Conservation (phyloP, 37 sponge, comb jelly and placozoan genomes). For the Ephydatia muelleri region DNA sequence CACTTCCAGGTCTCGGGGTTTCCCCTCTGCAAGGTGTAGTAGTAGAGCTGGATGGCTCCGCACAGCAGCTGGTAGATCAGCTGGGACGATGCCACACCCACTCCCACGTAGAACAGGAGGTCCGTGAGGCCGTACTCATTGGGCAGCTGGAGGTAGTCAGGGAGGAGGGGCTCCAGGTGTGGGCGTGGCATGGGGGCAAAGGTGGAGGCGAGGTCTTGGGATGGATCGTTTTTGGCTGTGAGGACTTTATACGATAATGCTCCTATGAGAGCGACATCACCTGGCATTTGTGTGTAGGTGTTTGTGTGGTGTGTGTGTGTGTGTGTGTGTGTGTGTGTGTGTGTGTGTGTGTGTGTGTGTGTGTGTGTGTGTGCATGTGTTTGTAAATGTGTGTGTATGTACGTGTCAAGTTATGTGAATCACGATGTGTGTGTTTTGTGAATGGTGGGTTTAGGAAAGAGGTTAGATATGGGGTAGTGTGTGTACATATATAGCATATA, state of each 20-base stretch:
- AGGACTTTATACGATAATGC: conserved; percentile 3
- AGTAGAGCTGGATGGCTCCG: conserved; percentile 36
- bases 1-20: conserved; percentile 45
- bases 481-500: no score
- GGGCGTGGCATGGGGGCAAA: no score
- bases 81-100: conserved; percentile 17
- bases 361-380: neutral
- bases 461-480: no score
- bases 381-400: neutral
- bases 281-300: no score
- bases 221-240: neutral
- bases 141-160: conserved; percentile 34
- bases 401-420: neutral
- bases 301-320: no score
- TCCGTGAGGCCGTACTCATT: conserved; percentile 22
- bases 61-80: conserved; percentile 39
- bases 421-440: no score
- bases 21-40: conserved; percentile 23
- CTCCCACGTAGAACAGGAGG: conserved; percentile 13
- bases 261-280: conserved; percentile 12
- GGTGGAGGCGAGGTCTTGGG: neutral
- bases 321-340: conserved; percentile 7
- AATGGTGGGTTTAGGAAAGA: no score
- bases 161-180: conserved; percentile 13
- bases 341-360: neutral